phyloP scores from a whole-genome alignment of 2,113 vertebrate genomes.

The Triplophysa rosa region DNA sequence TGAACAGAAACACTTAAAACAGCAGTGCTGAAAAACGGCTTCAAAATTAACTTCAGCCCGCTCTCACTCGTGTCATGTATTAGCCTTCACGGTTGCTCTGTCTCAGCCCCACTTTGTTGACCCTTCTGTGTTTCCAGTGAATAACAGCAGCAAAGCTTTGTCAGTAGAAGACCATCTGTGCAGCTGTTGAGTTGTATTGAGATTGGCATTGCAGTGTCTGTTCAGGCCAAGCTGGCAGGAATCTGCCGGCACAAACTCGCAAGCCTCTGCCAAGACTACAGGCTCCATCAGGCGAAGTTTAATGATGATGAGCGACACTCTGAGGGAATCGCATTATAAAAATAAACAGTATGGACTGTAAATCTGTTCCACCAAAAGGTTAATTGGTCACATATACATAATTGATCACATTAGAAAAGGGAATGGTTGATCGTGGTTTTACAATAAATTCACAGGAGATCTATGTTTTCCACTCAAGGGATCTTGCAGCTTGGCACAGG shows the following conservation, averaged over 20 bases:
- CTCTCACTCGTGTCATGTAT: background rate
- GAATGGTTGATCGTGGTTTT: conserved; percentile 51
- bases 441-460: conserved; percentile 24
- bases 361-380: conserved; percentile 49
- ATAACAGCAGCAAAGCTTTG: conserved; percentile 23
- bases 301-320: conserved; percentile 56
- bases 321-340: conserved; percentile 57
- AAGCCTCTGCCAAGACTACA: conserved; percentile 53
- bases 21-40: background rate
- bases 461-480: conserved; percentile 4
- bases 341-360: conserved; percentile 55
- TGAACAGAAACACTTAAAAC: background rate
- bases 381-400: conserved; percentile 49
- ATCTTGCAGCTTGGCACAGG: background rate
- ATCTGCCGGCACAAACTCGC: conserved; percentile 36
- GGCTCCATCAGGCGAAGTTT: conserved; percentile 54
- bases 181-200: conserved; percentile 30
- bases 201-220: conserved; percentile 25
- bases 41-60: background rate
- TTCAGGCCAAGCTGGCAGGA: conserved; percentile 24
- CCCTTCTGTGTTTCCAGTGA: conserved; percentile 5
- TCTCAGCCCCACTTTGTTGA: conserved; percentile 13
- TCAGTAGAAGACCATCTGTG: conserved; percentile 11
- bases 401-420: conserved; percentile 56
- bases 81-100: conserved; percentile 1